A percentile compares a stretch with the other conserved stretches of the same genome.
These are phyloP conservation scores for Penaeus vannamei DNA, from an alignment of 1,140 invertebrate genomes.

Conservation along the genomic window DNA sequence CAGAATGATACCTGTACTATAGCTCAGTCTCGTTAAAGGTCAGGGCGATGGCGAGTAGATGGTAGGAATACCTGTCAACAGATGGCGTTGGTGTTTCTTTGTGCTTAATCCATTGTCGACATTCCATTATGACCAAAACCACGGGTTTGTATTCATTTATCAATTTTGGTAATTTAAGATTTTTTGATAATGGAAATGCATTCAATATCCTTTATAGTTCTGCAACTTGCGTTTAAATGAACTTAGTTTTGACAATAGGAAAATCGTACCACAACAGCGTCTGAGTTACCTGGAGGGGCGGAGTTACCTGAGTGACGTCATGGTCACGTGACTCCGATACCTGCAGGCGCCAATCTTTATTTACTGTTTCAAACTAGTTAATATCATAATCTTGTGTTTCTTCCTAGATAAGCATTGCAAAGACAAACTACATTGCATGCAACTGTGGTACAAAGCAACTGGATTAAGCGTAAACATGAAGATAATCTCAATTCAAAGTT, in stretches of 20 bases:
- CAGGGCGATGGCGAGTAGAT: too few species aligned
- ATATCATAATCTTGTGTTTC: neutral
- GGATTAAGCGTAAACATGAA: too few species aligned
- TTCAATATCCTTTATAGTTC: too few species aligned
- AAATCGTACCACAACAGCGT: neutral
- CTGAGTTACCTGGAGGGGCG: constrained; percentile 12
- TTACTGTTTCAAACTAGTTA: neutral
- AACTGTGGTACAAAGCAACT: too few species aligned
- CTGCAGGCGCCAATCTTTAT: neutral
- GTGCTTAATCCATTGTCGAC: neutral
- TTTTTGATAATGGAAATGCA: neutral
- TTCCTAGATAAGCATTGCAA: neutral
- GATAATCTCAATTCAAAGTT: neutral
- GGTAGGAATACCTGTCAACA: neutral
- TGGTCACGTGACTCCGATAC: constrained; percentile 16
- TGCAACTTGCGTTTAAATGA: neutral
- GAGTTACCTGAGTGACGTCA: constrained; percentile 32
- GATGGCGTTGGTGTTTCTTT: constrained; percentile 9
- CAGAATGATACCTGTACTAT: too few species aligned
- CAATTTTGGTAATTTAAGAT: neutral
- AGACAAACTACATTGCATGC: too few species aligned
- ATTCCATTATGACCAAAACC: neutral
- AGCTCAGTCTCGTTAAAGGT: too few species aligned
- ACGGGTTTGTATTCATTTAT: neutral
- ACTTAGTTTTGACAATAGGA: neutral